Percentiles rank a stretch among this genome's conserved stretches.
phyloP scores from a whole-genome alignment of 2,888 invertebrate genomes.

The Dichetophora obliterata region DNA sequence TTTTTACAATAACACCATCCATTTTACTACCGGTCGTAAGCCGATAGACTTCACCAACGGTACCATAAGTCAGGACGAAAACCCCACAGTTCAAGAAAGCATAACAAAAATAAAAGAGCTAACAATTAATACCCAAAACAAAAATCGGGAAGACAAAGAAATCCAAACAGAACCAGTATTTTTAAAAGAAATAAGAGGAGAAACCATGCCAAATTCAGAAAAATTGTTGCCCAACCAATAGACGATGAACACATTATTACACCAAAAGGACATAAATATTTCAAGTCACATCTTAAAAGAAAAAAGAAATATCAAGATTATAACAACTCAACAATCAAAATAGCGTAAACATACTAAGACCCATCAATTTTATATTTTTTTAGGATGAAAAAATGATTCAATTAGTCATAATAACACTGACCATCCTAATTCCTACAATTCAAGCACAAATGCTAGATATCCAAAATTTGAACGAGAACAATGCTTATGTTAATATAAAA shows the following conservation, averaged over 20 bases:
- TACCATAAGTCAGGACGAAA: constrained; percentile 41
- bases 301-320: too few species aligned
- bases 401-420: constrained; percentile 8
- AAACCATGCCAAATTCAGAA: constrained; percentile 48
- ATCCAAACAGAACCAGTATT: too few species aligned
- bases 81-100: too few species aligned
- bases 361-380: background rate
- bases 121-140: too few species aligned
- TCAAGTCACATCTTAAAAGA: too few species aligned
- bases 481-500: constrained; percentile 46
- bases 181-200: too few species aligned
- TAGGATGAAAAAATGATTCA: background rate
- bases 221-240: constrained; percentile 37
- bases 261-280: too few species aligned
- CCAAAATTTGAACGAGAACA: constrained; percentile 44
- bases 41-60: constrained; percentile 49
- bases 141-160: too few species aligned
- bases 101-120: too few species aligned
- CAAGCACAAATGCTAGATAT: constrained; percentile 42
- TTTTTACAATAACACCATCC: constrained; percentile 49
- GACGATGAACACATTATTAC: constrained; percentile 43
- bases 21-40: constrained; percentile 43
- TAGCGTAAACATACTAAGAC: background rate
- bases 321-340: constrained; percentile 39
- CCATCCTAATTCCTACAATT: constrained; percentile 22